phyloP scores from a whole-genome alignment of 2,888 invertebrate genomes.

The Andrena camellia region DNA sequence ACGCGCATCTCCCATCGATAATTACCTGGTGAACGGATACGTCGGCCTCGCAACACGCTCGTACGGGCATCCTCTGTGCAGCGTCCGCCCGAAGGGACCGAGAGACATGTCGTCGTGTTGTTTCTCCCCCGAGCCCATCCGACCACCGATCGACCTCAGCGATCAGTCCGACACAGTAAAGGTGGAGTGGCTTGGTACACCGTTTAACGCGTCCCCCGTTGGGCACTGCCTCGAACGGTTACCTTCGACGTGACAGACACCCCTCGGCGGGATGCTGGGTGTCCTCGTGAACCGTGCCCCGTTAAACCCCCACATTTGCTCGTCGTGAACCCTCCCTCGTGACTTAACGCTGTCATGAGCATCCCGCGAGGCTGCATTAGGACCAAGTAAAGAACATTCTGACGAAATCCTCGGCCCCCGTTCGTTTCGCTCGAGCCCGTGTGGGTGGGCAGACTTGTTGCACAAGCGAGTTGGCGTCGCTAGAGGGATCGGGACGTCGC shows the following conservation, averaged over 20 bases:
- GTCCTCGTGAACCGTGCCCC: not conserved
- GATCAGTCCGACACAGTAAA: constrained; percentile 92
- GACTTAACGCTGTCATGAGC: not conserved
- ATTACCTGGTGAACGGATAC: constrained; percentile 19
- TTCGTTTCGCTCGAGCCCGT: constrained; percentile 5
- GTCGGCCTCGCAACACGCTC: constrained; percentile 38
- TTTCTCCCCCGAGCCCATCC: constrained; percentile 89
- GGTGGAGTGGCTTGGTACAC: constrained; percentile 85
- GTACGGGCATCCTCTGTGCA: constrained; percentile 39
- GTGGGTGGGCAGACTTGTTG: constrained; percentile 61
- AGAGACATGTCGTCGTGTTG: constrained; percentile 85
- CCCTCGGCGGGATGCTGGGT: not conserved
- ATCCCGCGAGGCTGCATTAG: not conserved
- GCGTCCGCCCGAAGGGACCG: constrained; percentile 21
- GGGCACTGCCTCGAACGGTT: not conserved
- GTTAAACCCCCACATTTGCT: not conserved
- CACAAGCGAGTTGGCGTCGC: constrained; percentile 54
- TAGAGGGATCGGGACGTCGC: constrained; percentile 13
- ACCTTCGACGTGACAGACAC: not conserved
- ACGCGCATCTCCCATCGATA: not conserved
- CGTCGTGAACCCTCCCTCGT: not conserved
- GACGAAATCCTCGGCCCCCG: constrained; percentile 35
- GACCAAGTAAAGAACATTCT: constrained; percentile 19
- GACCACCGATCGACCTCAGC: constrained; percentile 91
- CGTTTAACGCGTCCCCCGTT: constrained; percentile 2